Evolutionary conservation across 2,797 vertebrate genomes (phyloP), one percentile per base, ranked within the genome.

Genomic region (Eulemur rubriventer): DNA sequence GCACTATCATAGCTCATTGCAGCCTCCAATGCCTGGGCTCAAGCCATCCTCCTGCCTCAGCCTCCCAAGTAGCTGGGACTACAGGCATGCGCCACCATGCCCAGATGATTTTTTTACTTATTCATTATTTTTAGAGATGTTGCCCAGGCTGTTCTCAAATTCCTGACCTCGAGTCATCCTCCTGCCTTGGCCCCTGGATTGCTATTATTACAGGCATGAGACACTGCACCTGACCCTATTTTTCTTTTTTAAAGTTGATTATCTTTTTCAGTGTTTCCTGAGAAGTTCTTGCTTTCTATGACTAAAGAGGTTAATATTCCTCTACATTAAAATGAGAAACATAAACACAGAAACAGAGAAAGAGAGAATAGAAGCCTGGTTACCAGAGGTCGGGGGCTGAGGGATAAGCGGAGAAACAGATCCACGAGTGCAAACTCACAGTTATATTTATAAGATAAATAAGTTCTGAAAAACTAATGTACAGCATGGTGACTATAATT

Each of bases 231-330:
- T 33, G 33, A 33, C 33, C 33, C 33, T n/a, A 9, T 65, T 17
- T 7, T 82, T 85, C 11, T 69, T 2, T 30, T 84, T 92, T 61
- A 89, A 83, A 83, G 6, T 70, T 14, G 52, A 11, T 26, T 88
- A 82, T 61, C 8, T 59, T 73, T 89, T 89, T 69, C 4, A 73
- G 11, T 52, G 69, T 73, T 80, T 91, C 3, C 33, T 82, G 28
- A 67, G 26, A 82, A 52, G 8, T 35, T 82, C 18, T 63, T 78
- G 8, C 5, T 79, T 65, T 61, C 61, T 89, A 50, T 79, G 43
- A 94, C 46, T 78, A 57, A 48, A 82, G 28, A 91, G 43, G 13
- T 82, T 89, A 82, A 46, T 63, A 72, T 94, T 92, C 20, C 14
- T 78, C 8, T 78, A 78, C 3, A 26, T 30, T 57, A 83, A 95